These are phyloP conservation scores for Lutjanus erythropterus DNA, from an alignment of 2,113 vertebrate species.

Conservation along the genomic window DNA sequence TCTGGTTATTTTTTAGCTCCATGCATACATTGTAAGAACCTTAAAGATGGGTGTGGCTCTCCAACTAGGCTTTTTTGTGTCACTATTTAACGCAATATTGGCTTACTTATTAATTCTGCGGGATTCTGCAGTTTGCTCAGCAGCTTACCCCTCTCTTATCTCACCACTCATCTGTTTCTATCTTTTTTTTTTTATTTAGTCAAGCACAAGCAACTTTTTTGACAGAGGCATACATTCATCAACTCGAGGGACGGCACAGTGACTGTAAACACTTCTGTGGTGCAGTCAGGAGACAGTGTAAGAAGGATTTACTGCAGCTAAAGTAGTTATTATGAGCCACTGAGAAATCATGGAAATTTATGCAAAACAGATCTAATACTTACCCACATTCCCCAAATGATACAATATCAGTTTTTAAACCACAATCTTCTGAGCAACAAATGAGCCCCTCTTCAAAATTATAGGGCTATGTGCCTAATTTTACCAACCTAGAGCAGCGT, in stretches of 20 bases:
- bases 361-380: constrained; percentile 38
- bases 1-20: constrained; percentile 57
- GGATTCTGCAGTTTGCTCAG: background rate
- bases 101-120: constrained; percentile 52
- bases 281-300: constrained; percentile 6
- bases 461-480: constrained; percentile 23
- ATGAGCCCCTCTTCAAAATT: background rate
- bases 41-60: constrained; percentile 13
- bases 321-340: constrained; percentile 38
- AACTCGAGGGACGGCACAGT: constrained; percentile 1
- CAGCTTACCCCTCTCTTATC: background rate
- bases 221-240: constrained; percentile 33
- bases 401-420: constrained; percentile 18
- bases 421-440: constrained; percentile 8
- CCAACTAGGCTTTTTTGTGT: constrained; percentile 8
- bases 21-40: constrained; percentile 36
- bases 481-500: constrained; percentile 7
- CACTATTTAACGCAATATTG: constrained; percentile 16
- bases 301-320: constrained; percentile 28
- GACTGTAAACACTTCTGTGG: constrained; percentile 1
- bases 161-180: background rate
- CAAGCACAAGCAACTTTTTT: constrained; percentile 16
- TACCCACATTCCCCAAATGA: constrained; percentile 20
- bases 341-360: constrained; percentile 43
- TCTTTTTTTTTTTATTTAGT: background rate